These are phyloP conservation scores for Sminthurides bifidus DNA, from an alignment of 1,140 invertebrate species.

Conservation along the genomic window DNA sequence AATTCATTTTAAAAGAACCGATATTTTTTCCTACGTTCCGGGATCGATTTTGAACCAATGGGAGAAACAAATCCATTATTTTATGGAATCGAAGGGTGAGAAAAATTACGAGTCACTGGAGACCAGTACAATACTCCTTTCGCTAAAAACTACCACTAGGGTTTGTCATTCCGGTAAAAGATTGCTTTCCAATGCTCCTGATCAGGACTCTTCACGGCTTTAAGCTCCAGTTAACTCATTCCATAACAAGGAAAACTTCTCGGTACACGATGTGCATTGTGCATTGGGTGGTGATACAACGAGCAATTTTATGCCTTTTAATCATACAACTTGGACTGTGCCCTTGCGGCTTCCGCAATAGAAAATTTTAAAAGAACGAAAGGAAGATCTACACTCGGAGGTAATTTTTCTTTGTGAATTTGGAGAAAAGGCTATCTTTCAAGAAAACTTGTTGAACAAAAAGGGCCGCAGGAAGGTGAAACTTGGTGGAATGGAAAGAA, in stretches of 20 bases:
- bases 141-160: no score
- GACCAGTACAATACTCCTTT: no score
- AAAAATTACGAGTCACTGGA: slow-evolving; percentile 11
- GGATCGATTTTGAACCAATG: slow-evolving; percentile 1
- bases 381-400: neutral
- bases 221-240: no score
- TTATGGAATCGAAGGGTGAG: slow-evolving; percentile 10
- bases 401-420: neutral
- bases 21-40: neutral
- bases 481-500: slow-evolving; percentile 26
- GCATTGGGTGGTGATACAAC: neutral
- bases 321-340: no score
- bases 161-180: no score
- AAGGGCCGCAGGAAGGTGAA: neutral
- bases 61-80: slow-evolving; percentile 13
- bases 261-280: no score
- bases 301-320: no score
- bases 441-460: neutral
- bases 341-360: neutral
- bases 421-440: neutral
- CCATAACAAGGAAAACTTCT: no score
- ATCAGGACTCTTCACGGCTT: no score
- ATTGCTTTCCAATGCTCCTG: no score
- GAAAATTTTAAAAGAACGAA: neutral
- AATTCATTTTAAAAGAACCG: neutral